Conservation (phyloP, 2,888 invertebrate genomes). For the Loripinus fragilis region DNA sequence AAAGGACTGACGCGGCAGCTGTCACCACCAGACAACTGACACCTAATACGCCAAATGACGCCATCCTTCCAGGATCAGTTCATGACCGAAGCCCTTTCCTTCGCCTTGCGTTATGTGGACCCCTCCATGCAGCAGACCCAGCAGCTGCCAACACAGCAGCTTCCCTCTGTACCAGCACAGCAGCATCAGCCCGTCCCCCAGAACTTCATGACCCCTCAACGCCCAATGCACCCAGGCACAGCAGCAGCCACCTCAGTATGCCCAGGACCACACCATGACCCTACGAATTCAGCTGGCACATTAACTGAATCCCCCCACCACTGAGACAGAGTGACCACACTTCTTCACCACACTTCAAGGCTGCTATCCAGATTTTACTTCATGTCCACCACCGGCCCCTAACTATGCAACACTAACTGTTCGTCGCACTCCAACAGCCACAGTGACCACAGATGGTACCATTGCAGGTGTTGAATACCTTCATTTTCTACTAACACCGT, state of each 20-base stretch:
- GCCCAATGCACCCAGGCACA: slow-evolving; percentile 16
- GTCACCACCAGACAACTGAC: no score
- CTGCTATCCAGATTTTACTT: no score
- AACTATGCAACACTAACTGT: slow-evolving; percentile 23
- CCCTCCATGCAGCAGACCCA: slow-evolving; percentile 32
- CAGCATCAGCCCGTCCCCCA: slow-evolving; percentile 11
- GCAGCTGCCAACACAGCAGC: slow-evolving; percentile 19
- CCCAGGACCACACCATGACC: slow-evolving; percentile 27
- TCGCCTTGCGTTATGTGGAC: slow-evolving; percentile 34
- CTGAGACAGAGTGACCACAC: slow-evolving; percentile 31
- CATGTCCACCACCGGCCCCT: not conserved
- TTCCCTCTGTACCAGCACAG: slow-evolving; percentile 8
- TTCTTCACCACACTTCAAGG: slow-evolving; percentile 25
- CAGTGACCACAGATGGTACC: slow-evolving; percentile 25
- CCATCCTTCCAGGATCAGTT: not conserved
- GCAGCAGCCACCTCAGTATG: slow-evolving; percentile 31
- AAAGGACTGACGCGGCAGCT: no score
- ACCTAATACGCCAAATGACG: no score
- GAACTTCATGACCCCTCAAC: slow-evolving; percentile 13
- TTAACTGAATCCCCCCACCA: slow-evolving; percentile 30
- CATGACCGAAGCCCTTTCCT: slow-evolving; percentile 34
- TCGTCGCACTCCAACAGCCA: slow-evolving; percentile 12
- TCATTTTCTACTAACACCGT: slow-evolving; percentile 21
- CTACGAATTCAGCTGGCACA: slow-evolving; percentile 30
- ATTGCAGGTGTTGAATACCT: slow-evolving; percentile 21